Conservation (phyloP, 2,113 vertebrate genomes). For the Microtus pennsylvanicus region DNA sequence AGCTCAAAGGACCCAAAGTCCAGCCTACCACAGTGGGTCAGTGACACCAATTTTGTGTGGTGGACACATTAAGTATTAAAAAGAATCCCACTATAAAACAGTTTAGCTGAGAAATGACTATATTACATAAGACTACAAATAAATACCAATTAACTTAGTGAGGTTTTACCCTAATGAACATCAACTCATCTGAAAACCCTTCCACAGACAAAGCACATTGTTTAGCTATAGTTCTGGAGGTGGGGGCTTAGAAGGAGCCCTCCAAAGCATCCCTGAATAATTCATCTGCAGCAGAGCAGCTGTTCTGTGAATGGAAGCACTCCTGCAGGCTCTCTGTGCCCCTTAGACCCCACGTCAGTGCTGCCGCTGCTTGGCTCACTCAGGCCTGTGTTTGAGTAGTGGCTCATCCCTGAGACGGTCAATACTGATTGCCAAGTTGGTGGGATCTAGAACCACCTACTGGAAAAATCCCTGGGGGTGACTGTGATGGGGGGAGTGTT, state of each 20-base stretch:
- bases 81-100: background rate
- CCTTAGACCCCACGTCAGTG: background rate
- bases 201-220: background rate
- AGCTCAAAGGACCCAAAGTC: background rate
- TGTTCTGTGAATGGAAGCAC: too few species aligned
- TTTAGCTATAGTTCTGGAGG: background rate
- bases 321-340: fast-evolving
- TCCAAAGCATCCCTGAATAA: background rate
- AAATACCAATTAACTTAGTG: slow-evolving; percentile 36
- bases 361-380: fast-evolving
- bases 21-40: background rate
- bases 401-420: background rate
- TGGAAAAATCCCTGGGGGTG: background rate
- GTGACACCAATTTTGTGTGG: background rate
- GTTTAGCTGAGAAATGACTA: background rate
- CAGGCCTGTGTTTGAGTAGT: background rate
- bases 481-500: too few species aligned
- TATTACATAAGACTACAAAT: background rate
- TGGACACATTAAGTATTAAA: background rate
- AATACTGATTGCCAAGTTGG: background rate
- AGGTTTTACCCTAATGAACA: background rate
- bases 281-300: background rate
- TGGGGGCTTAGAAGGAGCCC: background rate
- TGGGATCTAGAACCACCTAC: too few species aligned
- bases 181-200: background rate